phyloP scores from a whole-genome alignment of 2,888 invertebrate species.

The Macrophya annulata region DNA sequence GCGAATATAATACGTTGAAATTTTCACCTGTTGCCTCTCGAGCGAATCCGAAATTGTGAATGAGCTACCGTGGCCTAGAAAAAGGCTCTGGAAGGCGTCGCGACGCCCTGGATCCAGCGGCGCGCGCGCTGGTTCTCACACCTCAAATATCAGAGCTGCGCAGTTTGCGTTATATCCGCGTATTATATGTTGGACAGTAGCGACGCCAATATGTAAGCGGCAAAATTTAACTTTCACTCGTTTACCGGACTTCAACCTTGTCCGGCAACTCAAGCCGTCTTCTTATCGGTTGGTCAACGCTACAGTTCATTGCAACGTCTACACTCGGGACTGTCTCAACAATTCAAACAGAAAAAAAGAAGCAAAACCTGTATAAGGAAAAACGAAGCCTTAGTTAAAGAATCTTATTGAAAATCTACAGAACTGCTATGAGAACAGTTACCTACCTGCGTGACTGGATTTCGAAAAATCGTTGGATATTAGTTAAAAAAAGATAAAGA shows the following conservation, averaged over 20 bases:
- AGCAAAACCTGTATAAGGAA: not conserved
- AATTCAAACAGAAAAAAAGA: not conserved
- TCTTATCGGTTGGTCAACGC: constrained; percentile 18
- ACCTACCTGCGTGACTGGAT: constrained; percentile 67
- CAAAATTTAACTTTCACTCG: constrained; percentile 44
- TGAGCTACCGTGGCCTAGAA: constrained; percentile 65
- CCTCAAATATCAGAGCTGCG: constrained; percentile 45
- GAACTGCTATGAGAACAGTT: not conserved
- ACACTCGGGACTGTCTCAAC: not conserved
- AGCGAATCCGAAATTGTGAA: constrained; percentile 61
- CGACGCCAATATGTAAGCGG: constrained; percentile 40
- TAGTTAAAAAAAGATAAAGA: too few relatives aligned
- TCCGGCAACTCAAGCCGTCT: not conserved
- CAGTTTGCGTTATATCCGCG: constrained; percentile 17
- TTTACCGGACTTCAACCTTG: constrained; percentile 30
- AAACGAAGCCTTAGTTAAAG: not conserved
- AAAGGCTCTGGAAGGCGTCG: constrained; percentile 50
- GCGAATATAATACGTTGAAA: not conserved
- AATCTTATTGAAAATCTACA: not conserved
- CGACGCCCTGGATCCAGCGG: constrained; percentile 55
- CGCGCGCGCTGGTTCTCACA: constrained; percentile 50
- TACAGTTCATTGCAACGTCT: not conserved
- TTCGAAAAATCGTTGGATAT: constrained; percentile 63
- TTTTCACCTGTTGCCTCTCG: constrained; percentile 58
- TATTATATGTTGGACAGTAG: constrained; percentile 41